Percentiles rank a stretch among this genome's conserved stretches.
Conservation (phyloP, 2,113 vertebrate genomes). For the Dipodomys spectabilis region DNA sequence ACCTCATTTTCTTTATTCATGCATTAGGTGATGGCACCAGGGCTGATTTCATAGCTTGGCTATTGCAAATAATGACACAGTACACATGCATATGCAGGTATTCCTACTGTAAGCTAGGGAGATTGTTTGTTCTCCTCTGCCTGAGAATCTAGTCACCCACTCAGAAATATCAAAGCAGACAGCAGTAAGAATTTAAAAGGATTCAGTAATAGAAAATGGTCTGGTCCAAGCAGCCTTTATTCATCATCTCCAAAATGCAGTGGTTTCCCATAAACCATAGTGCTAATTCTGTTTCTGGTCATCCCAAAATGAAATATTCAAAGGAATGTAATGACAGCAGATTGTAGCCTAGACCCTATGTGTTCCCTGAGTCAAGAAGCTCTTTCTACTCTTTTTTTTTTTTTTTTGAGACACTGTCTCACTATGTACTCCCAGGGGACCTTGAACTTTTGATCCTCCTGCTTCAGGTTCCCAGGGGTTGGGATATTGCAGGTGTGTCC, state of each 20-base stretch:
- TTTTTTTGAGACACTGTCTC: neutral
- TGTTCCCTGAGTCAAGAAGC: neutral
- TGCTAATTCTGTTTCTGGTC: neutral
- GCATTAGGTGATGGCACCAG: no score
- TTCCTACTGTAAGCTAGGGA: no score
- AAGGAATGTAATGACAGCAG: neutral
- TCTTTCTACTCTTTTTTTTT: neutral
- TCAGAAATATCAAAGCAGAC: no score
- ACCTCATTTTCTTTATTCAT: no score
- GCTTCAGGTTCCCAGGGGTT: neutral
- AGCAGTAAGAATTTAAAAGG: no score
- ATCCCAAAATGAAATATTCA: neutral
- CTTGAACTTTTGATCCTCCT: neutral
- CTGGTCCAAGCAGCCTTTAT: no score
- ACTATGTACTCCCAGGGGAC: neutral
- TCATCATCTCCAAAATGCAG: neutral
- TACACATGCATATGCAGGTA: no score
- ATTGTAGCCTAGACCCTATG: neutral
- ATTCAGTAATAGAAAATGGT: no score
- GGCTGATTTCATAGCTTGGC: no score
- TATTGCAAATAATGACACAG: no score
- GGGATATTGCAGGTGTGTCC: neutral
- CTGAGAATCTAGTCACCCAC: no score
- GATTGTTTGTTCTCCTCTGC: no score
- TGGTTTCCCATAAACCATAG: neutral